Evolutionary conservation across 2,888 invertebrate genomes (phyloP), one percentile per base, ranked within the genome.

Genomic region (Dexiosoma caninum): DNA sequence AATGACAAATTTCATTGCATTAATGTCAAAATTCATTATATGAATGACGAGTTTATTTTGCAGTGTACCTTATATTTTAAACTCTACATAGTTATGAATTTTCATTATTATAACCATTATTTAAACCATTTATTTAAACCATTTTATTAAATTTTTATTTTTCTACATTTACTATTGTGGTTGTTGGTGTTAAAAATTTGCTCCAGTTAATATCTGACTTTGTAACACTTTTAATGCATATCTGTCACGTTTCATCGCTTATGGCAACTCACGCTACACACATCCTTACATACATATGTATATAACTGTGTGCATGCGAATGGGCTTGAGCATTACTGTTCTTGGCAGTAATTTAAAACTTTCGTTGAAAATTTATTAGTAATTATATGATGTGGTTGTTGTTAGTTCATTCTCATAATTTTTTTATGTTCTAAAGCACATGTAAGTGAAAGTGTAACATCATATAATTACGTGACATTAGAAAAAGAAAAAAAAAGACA

Each of bases 231-330:
- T 59, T 19, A 49, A 46, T 37, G 27, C 46, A 27, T 21, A 74
- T 74, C 74, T 40, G 74, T 66, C 74, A 74, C 74, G 74, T 74
- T 66, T 66, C 64, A 44, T 55, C 53, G 37, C 62, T 74, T 66
- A 66, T 74, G 64, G 12, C n/a, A 40, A 40, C 57, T 42, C 55
- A 55, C 60, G 60, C 60, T 42, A 59, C 23, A 37, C 30, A 49
- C 14, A 46, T 23, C 4, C 21, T n/a, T n/a, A n/a, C n/a, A n/a
- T n/a, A n/a, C n/a, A 21, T 21, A 44, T 19, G 19, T 27, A 23
- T 2, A 30, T 32, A 55, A 12, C n/a, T 16, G 2, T n/a, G n/a
- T n/a, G 8, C 44, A 21, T 40, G 19, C 10, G 16, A 14, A 7
- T 19, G 16, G 8, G 1, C 16, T n/a, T 23, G 1, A 16, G 16